These are phyloP conservation scores for Hypotaenidia philippensis DNA, from an alignment of 2,797 vertebrate species.

Conservation along the genomic window DNA sequence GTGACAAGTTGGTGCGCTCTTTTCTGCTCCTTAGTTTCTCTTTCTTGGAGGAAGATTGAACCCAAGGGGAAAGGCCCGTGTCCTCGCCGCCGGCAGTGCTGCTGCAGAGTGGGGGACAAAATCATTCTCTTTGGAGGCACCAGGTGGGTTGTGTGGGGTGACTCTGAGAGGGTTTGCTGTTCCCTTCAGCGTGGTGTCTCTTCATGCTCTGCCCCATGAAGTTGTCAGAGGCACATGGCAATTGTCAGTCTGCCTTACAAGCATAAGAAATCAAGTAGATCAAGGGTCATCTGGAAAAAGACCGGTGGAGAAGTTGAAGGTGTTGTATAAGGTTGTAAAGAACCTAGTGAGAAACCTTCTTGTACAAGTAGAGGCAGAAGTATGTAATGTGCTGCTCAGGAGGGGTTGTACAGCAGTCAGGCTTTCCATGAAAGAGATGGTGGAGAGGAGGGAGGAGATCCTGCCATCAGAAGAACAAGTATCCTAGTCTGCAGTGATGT, in stretches of 20 bases:
- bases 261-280: neutral
- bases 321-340: neutral
- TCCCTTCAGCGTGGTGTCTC: neutral
- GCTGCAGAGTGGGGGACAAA: conserved; percentile 96
- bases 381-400: neutral
- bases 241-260: neutral
- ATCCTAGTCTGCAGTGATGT: neutral
- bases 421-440: neutral
- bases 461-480: neutral
- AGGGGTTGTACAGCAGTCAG: neutral
- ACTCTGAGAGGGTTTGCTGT: neutral
- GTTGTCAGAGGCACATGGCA: neutral
- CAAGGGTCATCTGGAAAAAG: neutral
- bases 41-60: conserved; percentile 93
- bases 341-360: neutral
- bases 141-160: conserved; percentile 84
- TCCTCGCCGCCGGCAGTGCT: conserved; percentile 95
- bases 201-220: fast-evolving
- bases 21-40: conserved; percentile 68
- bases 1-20: neutral
- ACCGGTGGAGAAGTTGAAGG: neutral
- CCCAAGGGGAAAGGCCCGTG: conserved; percentile 96
- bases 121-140: conserved; percentile 98
- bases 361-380: neutral
- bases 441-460: neutral